These are phyloP conservation scores for Romanogobio albipinnatus DNA, from an alignment of 2,113 vertebrate species.

Conservation along the genomic window DNA sequence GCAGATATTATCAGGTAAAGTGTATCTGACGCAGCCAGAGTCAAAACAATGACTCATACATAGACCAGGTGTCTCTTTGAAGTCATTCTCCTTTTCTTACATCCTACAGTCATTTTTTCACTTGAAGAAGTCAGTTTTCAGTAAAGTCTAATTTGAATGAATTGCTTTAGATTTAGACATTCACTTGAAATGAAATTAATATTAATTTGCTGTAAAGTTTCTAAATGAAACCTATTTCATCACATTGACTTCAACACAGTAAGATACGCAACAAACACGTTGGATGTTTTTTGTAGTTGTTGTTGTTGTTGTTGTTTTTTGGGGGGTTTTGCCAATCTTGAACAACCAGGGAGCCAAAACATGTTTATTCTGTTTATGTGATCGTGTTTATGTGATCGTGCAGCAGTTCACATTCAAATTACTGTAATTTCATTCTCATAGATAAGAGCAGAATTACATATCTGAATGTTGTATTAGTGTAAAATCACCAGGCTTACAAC, in stretches of 20 bases:
- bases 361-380: not conserved
- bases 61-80: not conserved
- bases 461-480: too few species aligned
- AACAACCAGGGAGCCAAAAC: not conserved
- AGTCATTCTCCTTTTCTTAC: not conserved
- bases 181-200: not conserved
- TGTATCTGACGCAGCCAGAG: not conserved
- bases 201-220: not conserved
- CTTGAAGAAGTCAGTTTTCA: not conserved
- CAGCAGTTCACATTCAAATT: not conserved
- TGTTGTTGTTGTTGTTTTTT: not conserved
- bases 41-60: slow-evolving; percentile 10
- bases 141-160: not conserved
- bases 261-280: not conserved
- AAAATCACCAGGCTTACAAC: too few species aligned
- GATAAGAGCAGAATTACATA: too few species aligned
- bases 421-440: not conserved
- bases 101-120: not conserved
- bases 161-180: not conserved
- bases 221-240: too few species aligned
- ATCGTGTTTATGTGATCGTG: not conserved
- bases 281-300: too few species aligned
- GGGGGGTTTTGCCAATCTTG: not conserved
- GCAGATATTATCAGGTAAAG: not conserved
- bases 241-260: not conserved